Evolutionary conservation across 1,140 invertebrate species (phyloP), one percentile per base, ranked within the genome.

Genomic region (Aphis craccivora): DNA sequence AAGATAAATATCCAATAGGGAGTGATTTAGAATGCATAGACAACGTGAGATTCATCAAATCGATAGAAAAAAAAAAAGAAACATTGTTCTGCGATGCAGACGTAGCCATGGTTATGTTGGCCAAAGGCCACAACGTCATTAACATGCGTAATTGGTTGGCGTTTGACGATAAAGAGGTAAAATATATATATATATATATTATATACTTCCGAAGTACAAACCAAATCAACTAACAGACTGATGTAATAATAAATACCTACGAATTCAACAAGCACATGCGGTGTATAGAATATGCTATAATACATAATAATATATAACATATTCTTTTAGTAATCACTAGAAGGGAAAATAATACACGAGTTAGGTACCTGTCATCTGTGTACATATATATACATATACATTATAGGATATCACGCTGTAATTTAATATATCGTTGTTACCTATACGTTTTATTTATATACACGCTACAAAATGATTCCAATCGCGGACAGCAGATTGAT

Each of bases 1-100:
- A 92, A 51, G 37, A 92, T 23, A 92, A 92, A 53, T 92, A 92
- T 83, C 90, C 90, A n/a, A 92, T 92, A 45, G 45, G 67, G 14
- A 25, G 8, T 76, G 90, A 92, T 40, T 51, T 92, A 35, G 67
- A 92, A 83, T 25, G 37, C 18, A 48, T 92, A 4, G n/a, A 92
- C n/a, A 22, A 37, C 1, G 67, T 92, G 67, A 76, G 67, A 23
- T 92, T 92, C 45, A 92, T 92, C 30, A 83, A 92, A 51, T 92
- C 67, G 9, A 48, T 83, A 48, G 90, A 83, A 48, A 83, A 20
- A 30, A 35, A 83, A 51, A 51, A 51, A 4, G n/a, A 48, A 37
- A 20, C 8, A 1, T 1, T 35, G n/a, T 48, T 81, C 22, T 60
- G 87, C 18, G 90, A 92, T 48, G n/a, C 45, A 30, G 90, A 92